Base-by-base conservation (phyloP, 2,888 invertebrate species). In the Lycia hirtaria region DNA sequence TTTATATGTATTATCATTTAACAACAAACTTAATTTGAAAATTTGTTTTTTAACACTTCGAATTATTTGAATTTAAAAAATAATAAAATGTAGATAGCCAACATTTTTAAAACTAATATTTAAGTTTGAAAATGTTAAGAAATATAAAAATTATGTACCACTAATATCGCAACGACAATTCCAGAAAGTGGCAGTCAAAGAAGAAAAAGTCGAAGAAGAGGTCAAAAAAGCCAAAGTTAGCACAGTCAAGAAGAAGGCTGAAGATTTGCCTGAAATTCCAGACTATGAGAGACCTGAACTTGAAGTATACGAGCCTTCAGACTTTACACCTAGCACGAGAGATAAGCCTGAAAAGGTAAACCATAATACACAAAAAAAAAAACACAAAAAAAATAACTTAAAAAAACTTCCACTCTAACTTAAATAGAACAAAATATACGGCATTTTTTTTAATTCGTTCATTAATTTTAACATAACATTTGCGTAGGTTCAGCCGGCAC, bases 281-380 rank as follows among this genome's bases (percentile, higher is more conserved):
- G 96, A 96, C 80, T 96, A 96, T 74, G 96, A 96, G 26, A 93
- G 96, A 66, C 94, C 96, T 1, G 94, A 94, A 2, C 91, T 96
- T 56, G 96, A 96, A 75, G 94, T 93, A 81, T 95, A 94, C 71
- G 94, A 95, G 80, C 92, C 47, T 93, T 63, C 87, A 90, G 1
- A 90, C 93, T 92, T 92, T 32, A 92, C 88, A 38, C 92, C 92
- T 9, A 88, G 93, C 52, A 88, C 81, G 1, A 90, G 87, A 58
- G 92, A 85, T 32, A 93, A 87, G 77, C 92, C 87, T 75, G 93
- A 87, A 73, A 93, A 80, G 71, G 85, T 85, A 49, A 78, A 76
- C 75, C 80, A 76, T 65, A 15, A 26, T 1, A 26, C 2, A n/a
- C n/a, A n/a, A 4, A 19, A n/a, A 12, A 7, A 10, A 50, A 22